Percentiles rank a stretch among this genome's conserved stretches.
Evolutionary conservation across 2,888 invertebrate genomes (phyloP).

Genomic region (Megalurothrips usitatus): DNA sequence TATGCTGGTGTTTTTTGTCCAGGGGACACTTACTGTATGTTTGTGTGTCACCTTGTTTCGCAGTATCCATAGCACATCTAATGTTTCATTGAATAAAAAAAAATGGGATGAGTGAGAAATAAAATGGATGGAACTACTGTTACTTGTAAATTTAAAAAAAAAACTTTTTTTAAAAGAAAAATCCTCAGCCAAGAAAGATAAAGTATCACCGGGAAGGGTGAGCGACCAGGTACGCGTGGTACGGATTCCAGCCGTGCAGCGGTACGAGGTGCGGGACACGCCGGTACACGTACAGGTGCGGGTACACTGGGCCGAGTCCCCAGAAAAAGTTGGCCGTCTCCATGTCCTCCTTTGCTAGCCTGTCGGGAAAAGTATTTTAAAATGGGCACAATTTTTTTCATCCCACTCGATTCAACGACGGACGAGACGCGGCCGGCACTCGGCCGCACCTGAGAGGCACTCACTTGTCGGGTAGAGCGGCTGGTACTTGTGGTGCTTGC

Average conservation of each 20-base stretch:
- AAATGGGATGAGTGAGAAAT: too few species aligned
- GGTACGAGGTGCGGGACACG: background rate
- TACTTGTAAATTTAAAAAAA: too few species aligned
- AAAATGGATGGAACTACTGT: too few species aligned
- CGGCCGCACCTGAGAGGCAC: background rate
- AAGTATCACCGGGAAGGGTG: background rate
- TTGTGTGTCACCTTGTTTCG: too few species aligned
- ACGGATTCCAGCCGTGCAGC: slow-evolving; percentile 7
- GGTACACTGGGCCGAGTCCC: background rate
- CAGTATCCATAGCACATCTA: too few species aligned
- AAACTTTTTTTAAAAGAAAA: too few species aligned
- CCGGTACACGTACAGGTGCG: slow-evolving; percentile 5
- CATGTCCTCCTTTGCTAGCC: slow-evolving; percentile 15
- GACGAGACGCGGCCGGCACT: background rate
- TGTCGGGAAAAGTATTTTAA: background rate
- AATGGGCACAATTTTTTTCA: background rate
- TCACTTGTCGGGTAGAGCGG: slow-evolving; percentile 2
- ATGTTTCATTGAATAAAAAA: too few species aligned
- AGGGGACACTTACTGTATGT: too few species aligned
- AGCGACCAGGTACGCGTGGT: background rate
- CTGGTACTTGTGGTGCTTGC: slow-evolving; percentile 16
- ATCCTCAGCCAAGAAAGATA: background rate
- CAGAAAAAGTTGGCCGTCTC: slow-evolving; percentile 19
- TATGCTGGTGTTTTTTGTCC: too few species aligned
- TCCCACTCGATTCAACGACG: too few species aligned